phyloP scores from a whole-genome alignment of 92 coral and sea anemone genomes.

The Virgularia gustaviana region DNA sequence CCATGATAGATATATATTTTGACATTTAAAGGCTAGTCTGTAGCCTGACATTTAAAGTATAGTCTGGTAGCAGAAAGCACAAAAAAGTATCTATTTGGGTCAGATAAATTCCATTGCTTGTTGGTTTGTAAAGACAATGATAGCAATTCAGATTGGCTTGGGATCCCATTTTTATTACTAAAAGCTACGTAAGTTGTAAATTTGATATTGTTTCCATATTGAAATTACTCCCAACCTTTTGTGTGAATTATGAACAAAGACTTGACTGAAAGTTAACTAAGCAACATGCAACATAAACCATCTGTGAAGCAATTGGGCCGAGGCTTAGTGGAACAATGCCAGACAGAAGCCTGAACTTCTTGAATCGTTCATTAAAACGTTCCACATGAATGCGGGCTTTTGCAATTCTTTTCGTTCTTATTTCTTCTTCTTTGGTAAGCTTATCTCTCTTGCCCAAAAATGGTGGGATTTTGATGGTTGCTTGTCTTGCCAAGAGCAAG shows the following conservation, averaged over 20 bases:
- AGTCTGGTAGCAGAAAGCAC: too few relatives aligned
- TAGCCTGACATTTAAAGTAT: too few relatives aligned
- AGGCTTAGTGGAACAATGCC: conserved; percentile 26
- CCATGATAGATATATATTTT: too few relatives aligned
- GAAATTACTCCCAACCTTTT: too few relatives aligned
- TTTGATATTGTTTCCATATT: too few relatives aligned
- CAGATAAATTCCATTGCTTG: too few relatives aligned
- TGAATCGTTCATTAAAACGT: conserved; percentile 26
- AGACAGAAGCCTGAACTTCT: conserved; percentile 31
- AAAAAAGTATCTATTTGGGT: too few relatives aligned
- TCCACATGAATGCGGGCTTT: conserved; percentile 42
- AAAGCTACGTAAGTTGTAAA: too few relatives aligned
- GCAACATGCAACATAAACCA: conserved; percentile 28
- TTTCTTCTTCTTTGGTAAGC: conserved; percentile 23
- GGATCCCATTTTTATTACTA: too few relatives aligned
- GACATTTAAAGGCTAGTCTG: too few relatives aligned
- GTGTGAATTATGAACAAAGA: conserved; percentile 24
- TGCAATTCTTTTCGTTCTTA: conserved; percentile 30
- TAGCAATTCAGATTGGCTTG: too few relatives aligned
- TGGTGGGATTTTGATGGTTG: conserved; percentile 26
- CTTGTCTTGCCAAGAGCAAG: conserved; percentile 9
- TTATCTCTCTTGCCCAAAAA: conserved; percentile 28
- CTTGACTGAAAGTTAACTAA: conserved; percentile 23
- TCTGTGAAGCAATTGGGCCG: conserved; percentile 32
- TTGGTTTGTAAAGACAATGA: too few relatives aligned